Percentiles rank a stretch among this genome's conserved stretches.
Evolutionary conservation across 1,140 invertebrate species (phyloP).

Genomic region (silkworm (Bombyx mori)): DNA sequence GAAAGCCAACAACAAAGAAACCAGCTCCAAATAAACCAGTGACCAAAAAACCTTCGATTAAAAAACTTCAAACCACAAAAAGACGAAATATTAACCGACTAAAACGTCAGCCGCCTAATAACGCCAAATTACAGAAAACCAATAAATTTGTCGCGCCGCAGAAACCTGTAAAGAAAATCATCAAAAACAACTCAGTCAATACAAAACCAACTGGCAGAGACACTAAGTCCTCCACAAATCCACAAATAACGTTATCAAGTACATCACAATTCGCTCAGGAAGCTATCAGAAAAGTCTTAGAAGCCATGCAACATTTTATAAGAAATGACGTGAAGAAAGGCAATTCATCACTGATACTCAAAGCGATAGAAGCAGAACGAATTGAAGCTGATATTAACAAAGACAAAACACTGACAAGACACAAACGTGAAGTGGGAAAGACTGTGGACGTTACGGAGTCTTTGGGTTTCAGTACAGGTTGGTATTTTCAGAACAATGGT

Average conservation of each 20-base stretch:
- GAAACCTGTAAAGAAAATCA: conserved; percentile 13
- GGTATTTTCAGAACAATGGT: too few relatives aligned
- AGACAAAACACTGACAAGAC: neutral
- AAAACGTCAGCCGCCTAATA: conserved; percentile 2
- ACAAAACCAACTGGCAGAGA: neutral
- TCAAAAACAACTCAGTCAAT: conserved; percentile 13
- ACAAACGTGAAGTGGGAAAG: neutral
- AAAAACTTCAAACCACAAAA: conserved; percentile 3
- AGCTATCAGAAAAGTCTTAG: conserved; percentile 30
- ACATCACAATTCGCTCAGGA: conserved; percentile 23
- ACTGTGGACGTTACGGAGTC: too few relatives aligned
- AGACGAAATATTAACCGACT: conserved; percentile 16
- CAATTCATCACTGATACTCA: conserved; percentile 1
- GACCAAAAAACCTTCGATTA: conserved; percentile 3
- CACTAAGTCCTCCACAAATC: conserved; percentile 4
- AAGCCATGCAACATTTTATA: conserved; percentile 26
- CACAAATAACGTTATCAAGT: conserved; percentile 6
- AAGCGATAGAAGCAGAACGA: neutral
- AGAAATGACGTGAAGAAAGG: conserved; percentile 22
- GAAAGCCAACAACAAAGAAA: conserved; percentile 3
- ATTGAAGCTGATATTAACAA: neutral
- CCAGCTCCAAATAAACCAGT: conserved; percentile 1
- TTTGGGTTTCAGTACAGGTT: too few relatives aligned
- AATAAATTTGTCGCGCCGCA: too few relatives aligned
- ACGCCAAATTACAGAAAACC: too few relatives aligned